These are phyloP conservation scores for Enteromius unitaeniatus DNA, from an alignment of 2,797 vertebrate genomes.

Conservation along the genomic window DNA sequence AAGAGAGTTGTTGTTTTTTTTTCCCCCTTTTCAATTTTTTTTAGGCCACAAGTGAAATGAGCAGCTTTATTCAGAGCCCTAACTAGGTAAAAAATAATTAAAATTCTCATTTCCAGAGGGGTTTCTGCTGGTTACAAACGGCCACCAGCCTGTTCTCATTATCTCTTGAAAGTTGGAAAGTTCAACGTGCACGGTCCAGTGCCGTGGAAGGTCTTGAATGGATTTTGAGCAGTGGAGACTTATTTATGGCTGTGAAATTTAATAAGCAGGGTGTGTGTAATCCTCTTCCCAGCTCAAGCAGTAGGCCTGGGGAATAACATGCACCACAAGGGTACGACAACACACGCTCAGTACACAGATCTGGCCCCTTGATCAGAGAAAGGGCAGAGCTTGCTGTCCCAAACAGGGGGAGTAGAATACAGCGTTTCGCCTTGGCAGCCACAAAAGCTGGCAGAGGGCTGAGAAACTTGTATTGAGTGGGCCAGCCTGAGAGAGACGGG, in stretches of 20 bases:
- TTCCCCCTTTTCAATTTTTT: not conserved
- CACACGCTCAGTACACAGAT: constrained; percentile 36
- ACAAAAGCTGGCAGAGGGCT: constrained; percentile 43
- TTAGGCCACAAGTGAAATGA: not conserved
- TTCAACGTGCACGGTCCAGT: constrained; percentile 23
- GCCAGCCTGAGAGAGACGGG: constrained; percentile 16
- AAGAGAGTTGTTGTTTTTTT: not conserved
- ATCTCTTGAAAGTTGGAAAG: constrained; percentile 36
- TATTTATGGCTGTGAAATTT: constrained; percentile 68
- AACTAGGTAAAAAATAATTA: constrained; percentile 32
- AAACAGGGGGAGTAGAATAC: constrained; percentile 39
- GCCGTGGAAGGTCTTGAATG: constrained; percentile 45
- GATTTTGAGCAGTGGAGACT: constrained; percentile 64
- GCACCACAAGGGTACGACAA: constrained; percentile 53
- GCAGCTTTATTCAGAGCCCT: constrained; percentile 22
- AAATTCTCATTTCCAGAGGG: constrained; percentile 24
- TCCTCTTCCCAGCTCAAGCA: constrained; percentile 62
- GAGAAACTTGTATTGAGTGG: constrained; percentile 45
- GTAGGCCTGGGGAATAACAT: constrained; percentile 57
- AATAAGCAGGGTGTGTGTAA: constrained; percentile 67
- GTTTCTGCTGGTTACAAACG: constrained; percentile 24
- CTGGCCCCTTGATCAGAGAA: constrained; percentile 38
- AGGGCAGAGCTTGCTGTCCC: constrained; percentile 59
- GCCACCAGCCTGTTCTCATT: constrained; percentile 26
- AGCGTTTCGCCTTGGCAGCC: constrained; percentile 55